Evolutionary conservation across 2,888 invertebrate genomes (phyloP).

Genomic region (Tridacna crocea): DNA sequence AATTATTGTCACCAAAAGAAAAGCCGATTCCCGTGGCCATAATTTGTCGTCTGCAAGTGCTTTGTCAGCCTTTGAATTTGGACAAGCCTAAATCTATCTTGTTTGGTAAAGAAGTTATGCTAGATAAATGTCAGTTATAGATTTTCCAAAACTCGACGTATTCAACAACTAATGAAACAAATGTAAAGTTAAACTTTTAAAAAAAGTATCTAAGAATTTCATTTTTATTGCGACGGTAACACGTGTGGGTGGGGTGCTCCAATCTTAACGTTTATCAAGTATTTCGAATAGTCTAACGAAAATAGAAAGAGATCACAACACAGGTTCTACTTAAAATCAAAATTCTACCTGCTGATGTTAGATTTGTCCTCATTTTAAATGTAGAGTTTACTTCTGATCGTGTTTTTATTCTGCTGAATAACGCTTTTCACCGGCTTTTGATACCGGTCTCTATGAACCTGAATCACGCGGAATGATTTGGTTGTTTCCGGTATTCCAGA

Average conservation of each 20-base stretch:
- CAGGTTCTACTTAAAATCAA: not conserved
- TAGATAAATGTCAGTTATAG: not conserved
- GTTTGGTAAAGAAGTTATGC: too few species aligned
- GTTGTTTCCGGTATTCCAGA: not conserved
- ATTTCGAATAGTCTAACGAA: not conserved
- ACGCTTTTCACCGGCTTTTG: slow-evolving; percentile 14
- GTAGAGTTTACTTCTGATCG: not conserved
- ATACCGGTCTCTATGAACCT: not conserved
- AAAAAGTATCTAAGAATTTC: not conserved
- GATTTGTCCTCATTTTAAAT: slow-evolving; percentile 14
- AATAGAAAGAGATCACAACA: too few species aligned
- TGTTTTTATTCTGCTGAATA: slow-evolving; percentile 11
- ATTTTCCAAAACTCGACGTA: too few species aligned
- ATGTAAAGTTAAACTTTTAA: not conserved
- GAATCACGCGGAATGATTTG: not conserved
- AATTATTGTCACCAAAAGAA: too few species aligned
- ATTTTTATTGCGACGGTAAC: not conserved
- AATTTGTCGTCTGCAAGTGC: too few species aligned
- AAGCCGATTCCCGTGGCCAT: too few species aligned
- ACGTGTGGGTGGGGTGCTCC: not conserved
- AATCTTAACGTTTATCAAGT: not conserved
- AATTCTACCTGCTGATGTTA: slow-evolving; percentile 17
- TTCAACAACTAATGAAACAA: not conserved
- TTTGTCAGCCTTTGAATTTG: too few species aligned
- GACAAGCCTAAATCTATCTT: not conserved